Conservation (phyloP, 2,888 invertebrate species). For the Macaria notata region DNA sequence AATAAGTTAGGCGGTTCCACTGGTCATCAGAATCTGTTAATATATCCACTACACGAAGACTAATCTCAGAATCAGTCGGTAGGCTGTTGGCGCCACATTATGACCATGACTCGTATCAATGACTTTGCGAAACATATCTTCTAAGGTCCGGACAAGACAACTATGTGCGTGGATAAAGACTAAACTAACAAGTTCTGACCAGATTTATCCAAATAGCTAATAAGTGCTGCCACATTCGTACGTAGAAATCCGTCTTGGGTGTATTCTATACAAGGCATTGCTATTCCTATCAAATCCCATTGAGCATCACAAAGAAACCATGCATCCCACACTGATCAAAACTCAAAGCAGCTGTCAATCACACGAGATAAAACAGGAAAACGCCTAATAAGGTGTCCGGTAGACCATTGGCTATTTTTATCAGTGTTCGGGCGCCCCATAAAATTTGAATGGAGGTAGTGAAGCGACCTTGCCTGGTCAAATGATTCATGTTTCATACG, state of each 20-base stretch:
- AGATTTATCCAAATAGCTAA: too few species aligned
- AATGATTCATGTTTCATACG: slow-evolving; percentile 40
- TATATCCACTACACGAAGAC: too few species aligned
- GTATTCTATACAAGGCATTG: neutral
- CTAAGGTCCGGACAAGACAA: too few species aligned
- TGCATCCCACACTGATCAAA: slow-evolving; percentile 12
- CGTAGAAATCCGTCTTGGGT: neutral
- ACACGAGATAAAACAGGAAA: slow-evolving; percentile 25
- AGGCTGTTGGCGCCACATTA: too few species aligned
- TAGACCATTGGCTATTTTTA: slow-evolving; percentile 45
- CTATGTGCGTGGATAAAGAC: too few species aligned
- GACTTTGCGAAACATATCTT: too few species aligned
- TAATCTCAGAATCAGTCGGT: too few species aligned
- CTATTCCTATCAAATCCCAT: neutral
- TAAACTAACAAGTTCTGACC: too few species aligned
- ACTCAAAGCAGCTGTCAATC: slow-evolving; percentile 22
- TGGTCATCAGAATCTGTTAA: too few species aligned
- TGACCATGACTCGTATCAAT: too few species aligned
- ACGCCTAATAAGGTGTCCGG: slow-evolving; percentile 41
- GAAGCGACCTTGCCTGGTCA: slow-evolving; percentile 43
- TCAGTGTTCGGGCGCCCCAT: slow-evolving; percentile 30
- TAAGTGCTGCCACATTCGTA: too few species aligned
- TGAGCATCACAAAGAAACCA: slow-evolving; percentile 15
- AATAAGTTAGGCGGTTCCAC: too few species aligned
- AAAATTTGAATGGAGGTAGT: slow-evolving; percentile 52